phyloP scores from a whole-genome alignment of 37 sponge, comb jelly and placozoan species.

The Ianthella basta region DNA sequence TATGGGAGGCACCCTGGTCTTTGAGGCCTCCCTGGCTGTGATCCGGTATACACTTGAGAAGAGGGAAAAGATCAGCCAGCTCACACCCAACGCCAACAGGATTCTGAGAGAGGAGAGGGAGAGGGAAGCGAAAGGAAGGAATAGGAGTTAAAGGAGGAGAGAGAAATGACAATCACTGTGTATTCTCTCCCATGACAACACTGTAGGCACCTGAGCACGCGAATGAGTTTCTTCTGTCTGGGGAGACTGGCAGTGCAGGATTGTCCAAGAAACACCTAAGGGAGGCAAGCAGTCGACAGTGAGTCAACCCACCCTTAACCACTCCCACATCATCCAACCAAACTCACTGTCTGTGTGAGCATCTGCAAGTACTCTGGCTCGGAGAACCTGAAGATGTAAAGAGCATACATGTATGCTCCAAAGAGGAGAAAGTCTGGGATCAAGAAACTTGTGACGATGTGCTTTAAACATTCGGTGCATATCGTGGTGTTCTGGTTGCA shows the following conservation, averaged over 20 bases:
- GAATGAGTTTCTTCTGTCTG: constrained; percentile 65
- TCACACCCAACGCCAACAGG: constrained; percentile 42
- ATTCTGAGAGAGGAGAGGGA: constrained; percentile 39
- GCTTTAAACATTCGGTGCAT: constrained; percentile 26
- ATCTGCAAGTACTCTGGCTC: constrained; percentile 78
- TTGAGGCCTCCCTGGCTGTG: background rate
- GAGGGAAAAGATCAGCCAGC: constrained; percentile 64
- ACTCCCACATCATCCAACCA: background rate
- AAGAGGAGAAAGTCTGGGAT: constrained; percentile 75
- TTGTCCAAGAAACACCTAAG: constrained; percentile 69
- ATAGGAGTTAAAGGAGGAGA: background rate
- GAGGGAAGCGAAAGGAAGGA: background rate
- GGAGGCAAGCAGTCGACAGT: background rate
- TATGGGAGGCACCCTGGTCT: background rate
- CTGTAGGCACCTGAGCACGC: constrained; percentile 34
- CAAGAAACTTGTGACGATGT: constrained; percentile 57
- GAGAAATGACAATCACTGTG: background rate
- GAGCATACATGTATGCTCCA: constrained; percentile 60
- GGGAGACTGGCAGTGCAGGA: constrained; percentile 41
- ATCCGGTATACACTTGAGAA: constrained; percentile 46
- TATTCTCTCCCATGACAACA: background rate
- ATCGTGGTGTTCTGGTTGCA: background rate
- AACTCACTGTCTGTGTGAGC: constrained; percentile 76
- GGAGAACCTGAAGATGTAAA: constrained; percentile 75
- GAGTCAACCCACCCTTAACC: background rate